These are phyloP conservation scores for Abrostola tripartita DNA, from an alignment of 2,888 invertebrate species.

Conservation along the genomic window DNA sequence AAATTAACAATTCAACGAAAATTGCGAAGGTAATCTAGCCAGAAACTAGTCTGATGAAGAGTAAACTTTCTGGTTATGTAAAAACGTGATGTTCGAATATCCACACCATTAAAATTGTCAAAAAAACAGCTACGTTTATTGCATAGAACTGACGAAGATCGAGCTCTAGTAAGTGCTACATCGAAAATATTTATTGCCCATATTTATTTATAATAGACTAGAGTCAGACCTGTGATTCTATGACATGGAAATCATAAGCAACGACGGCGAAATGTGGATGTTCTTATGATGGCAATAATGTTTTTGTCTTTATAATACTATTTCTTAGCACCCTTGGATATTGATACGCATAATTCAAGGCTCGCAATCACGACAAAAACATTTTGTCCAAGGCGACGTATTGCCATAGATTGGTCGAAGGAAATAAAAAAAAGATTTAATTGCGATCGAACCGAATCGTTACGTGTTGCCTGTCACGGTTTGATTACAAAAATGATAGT, in stretches of 20 bases:
- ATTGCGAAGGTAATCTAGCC: conserved; percentile 24
- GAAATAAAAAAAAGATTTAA: conserved; percentile 38
- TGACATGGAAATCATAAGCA: no score
- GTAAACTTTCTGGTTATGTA: conserved; percentile 18
- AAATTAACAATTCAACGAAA: conserved; percentile 5
- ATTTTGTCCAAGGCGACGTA: conserved; percentile 43
- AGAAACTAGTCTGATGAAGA: conserved; percentile 9
- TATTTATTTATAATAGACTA: no score
- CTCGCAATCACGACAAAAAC: conserved; percentile 32
- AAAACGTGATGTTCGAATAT: conserved; percentile 4
- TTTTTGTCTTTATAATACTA: conserved; percentile 1
- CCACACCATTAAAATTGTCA: no score
- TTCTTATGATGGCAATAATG: no score
- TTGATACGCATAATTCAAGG: conserved; percentile 33
- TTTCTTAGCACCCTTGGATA: conserved; percentile 5
- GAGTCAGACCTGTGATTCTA: no score
- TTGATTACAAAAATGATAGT: conserved; percentile 38
- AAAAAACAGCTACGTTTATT: no score
- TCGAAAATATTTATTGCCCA: no score
- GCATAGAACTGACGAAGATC: no score
- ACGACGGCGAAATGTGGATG: no score
- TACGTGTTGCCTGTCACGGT: conserved; percentile 42
- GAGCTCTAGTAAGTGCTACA: no score
- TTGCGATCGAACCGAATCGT: conserved; percentile 28
- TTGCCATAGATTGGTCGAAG: conserved; percentile 27